Conservation (phyloP, 1,140 invertebrate genomes). For the Bombus picipes region DNA sequence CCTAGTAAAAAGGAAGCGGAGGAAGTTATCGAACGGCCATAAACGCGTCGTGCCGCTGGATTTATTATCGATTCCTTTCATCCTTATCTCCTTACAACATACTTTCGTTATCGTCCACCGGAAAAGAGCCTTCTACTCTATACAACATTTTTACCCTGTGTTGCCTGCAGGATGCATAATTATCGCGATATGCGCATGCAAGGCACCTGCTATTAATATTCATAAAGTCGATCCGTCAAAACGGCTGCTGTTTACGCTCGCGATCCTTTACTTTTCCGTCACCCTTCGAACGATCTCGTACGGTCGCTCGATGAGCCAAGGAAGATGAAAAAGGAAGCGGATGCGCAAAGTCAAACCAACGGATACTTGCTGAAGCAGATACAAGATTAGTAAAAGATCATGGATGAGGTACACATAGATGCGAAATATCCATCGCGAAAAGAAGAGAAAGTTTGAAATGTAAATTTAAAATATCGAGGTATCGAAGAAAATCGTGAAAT, state of each 20-base stretch:
- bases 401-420: background rate
- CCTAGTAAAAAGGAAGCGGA: constrained; percentile 51
- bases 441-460: no score
- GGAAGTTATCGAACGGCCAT: constrained; percentile 44
- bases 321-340: background rate
- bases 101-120: constrained; percentile 51
- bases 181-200: constrained; percentile 49
- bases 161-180: constrained; percentile 58
- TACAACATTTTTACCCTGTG: background rate
- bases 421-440: no score
- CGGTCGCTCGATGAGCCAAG: constrained; percentile 49
- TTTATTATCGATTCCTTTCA: constrained; percentile 64
- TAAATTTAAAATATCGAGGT: no score
- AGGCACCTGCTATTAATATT: constrained; percentile 61
- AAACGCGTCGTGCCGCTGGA: constrained; percentile 52
- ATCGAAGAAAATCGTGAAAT: no score
- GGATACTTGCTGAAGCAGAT: background rate
- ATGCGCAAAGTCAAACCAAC: background rate
- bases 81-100: constrained; percentile 54
- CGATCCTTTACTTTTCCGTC: background rate
- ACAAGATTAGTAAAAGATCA: background rate
- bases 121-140: background rate
- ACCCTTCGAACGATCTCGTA: constrained; percentile 10
- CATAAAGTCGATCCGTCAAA: constrained; percentile 67
- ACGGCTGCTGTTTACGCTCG: constrained; percentile 12